phyloP scores from a whole-genome alignment of 2,797 vertebrate species.

The Sebastes matsubarae region DNA sequence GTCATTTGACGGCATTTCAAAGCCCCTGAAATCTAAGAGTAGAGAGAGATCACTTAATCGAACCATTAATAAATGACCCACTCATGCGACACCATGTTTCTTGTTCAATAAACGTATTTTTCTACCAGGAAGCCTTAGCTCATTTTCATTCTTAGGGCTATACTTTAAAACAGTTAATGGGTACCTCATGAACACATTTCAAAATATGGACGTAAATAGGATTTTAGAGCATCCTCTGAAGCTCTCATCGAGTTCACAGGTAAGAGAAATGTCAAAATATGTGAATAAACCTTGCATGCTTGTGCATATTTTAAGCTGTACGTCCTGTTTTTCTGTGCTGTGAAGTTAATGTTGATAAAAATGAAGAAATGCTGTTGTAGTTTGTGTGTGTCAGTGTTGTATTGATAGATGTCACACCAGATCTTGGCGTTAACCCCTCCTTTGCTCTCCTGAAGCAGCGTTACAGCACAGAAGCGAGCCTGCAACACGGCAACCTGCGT shows the following conservation, averaged over 20 bases:
- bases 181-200: neutral
- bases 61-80: constrained; percentile 77
- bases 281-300: neutral
- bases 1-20: constrained; percentile 48
- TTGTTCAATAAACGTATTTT: constrained; percentile 95
- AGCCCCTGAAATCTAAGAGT: constrained; percentile 62
- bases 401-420: neutral
- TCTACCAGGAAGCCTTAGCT: constrained; percentile 85
- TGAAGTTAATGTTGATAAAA: neutral
- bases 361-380: neutral
- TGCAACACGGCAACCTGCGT: constrained; percentile 96
- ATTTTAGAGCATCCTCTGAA: constrained; percentile 16
- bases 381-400: neutral
- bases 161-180: neutral
- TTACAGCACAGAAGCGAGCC: constrained; percentile 89
- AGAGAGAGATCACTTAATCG: constrained; percentile 47
- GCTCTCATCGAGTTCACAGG: constrained; percentile 60
- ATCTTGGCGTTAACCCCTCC: constrained; percentile 26
- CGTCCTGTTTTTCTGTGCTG: neutral
- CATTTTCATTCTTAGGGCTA: constrained; percentile 63
- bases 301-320: neutral
- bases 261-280: constrained; percentile 59
- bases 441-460: constrained; percentile 82
- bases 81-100: constrained; percentile 79
- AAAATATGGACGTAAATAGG: neutral